Conservation (phyloP, 2,797 vertebrate genomes). For the Sciurus carolinensis region DNA sequence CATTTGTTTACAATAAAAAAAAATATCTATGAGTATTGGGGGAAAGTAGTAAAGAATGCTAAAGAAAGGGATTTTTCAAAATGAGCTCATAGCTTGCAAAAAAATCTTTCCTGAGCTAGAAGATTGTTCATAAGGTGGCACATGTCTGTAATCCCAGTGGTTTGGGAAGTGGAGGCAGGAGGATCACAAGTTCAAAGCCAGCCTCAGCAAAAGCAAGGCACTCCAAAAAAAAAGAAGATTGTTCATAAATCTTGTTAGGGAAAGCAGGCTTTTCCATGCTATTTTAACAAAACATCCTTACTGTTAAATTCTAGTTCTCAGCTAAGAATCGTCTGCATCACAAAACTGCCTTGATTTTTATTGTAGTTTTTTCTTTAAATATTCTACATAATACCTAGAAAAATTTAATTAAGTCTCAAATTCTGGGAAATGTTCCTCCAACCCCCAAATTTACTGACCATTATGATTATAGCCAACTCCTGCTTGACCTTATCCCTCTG, state of each 20-base stretch:
- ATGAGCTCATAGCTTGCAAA: background rate
- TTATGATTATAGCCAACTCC: background rate
- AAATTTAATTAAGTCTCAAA: constrained; percentile 13
- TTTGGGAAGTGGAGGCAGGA: no score
- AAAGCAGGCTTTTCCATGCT: background rate
- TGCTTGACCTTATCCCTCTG: background rate
- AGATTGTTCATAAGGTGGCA: background rate
- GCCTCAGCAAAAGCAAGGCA: no score
- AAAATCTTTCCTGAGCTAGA: background rate
- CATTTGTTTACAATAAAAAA: no score
- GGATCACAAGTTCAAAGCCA: no score
- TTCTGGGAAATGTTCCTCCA: background rate
- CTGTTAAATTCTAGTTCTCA: constrained; percentile 1
- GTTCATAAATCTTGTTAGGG: background rate
- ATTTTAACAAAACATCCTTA: background rate
- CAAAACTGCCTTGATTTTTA: background rate
- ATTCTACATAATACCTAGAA: background rate
- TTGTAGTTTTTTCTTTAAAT: background rate
- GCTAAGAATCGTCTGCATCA: background rate
- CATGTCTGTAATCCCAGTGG: no score
- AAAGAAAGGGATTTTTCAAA: background rate
- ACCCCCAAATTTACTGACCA: background rate
- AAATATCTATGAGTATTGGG: background rate
- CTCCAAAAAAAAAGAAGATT: no score
- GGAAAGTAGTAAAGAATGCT: background rate